These are phyloP conservation scores for Anolis apletophallus DNA, from an alignment of 2,797 vertebrate species.

Conservation along the genomic window DNA sequence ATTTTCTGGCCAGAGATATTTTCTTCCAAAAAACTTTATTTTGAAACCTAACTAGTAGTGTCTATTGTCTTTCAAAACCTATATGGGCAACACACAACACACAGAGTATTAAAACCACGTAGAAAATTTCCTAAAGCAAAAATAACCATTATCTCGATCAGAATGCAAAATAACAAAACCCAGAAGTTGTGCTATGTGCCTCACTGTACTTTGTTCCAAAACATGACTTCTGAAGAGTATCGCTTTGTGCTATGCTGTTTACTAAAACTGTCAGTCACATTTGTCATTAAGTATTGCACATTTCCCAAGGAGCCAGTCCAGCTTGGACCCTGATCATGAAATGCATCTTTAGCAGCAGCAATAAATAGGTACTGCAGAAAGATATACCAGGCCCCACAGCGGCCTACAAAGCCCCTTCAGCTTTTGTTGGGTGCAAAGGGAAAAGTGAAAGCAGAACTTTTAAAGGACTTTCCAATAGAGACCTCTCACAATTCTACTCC, in stretches of 20 bases:
- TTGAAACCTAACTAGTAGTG: constrained; percentile 79
- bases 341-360: constrained; percentile 80
- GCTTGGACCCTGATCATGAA: constrained; percentile 81
- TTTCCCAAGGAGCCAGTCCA: constrained; percentile 74
- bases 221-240: constrained; percentile 49
- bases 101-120: constrained; percentile 68
- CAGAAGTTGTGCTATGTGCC: constrained; percentile 65
- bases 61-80: constrained; percentile 67
- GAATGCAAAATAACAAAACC: constrained; percentile 60
- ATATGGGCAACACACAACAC: constrained; percentile 56
- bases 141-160: constrained; percentile 44
- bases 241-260: constrained; percentile 63
- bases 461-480: constrained; percentile 41
- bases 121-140: constrained; percentile 64
- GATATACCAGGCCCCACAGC: constrained; percentile 62
- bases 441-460: constrained; percentile 5
- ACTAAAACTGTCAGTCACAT: constrained; percentile 56
- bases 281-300: constrained; percentile 71
- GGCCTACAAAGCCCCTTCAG: constrained; percentile 34
- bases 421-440: constrained; percentile 16
- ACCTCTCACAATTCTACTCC: constrained; percentile 51
- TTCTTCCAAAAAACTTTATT: constrained; percentile 53
- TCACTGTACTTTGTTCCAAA: constrained; percentile 69
- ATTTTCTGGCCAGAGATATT: constrained; percentile 57
- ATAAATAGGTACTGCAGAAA: constrained; percentile 67